Conservation (phyloP, 2,797 vertebrate species). For the Pangasius mekongensis region DNA sequence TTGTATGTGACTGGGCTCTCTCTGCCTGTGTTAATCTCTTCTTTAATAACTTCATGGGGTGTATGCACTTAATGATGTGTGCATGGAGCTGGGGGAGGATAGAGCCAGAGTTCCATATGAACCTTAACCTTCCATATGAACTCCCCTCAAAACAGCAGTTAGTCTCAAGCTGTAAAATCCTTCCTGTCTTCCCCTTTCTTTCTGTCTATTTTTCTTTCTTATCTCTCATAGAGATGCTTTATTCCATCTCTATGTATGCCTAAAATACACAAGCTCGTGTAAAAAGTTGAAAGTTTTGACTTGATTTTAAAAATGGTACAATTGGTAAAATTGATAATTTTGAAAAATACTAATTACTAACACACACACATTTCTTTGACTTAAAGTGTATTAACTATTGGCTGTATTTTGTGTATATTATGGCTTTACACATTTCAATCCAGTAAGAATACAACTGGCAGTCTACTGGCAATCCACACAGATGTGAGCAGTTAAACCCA, state of each 20-base stretch:
- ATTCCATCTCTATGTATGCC: not conserved
- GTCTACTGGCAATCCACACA: not conserved
- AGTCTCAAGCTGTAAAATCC: constrained; percentile 47
- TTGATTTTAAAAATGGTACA: not conserved
- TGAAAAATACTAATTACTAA: not conserved
- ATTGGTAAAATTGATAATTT: not conserved
- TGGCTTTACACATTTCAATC: not conserved
- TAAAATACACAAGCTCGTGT: not conserved
- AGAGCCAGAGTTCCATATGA: constrained; percentile 11
- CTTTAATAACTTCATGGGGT: constrained; percentile 50
- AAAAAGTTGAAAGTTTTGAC: not conserved
- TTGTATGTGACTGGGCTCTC: constrained; percentile 18
- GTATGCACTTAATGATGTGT: constrained; percentile 51
- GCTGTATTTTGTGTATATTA: not conserved
- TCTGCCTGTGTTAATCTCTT: constrained; percentile 30
- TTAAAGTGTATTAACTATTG: not conserved
- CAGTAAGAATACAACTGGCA: not conserved
- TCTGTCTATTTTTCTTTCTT: not conserved
- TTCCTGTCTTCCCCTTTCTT: not conserved
- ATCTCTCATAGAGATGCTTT: not conserved
- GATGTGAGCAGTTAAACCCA: not conserved
- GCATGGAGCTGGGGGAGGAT: constrained; percentile 20
- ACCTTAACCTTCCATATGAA: constrained; percentile 32
- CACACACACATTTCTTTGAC: not conserved
- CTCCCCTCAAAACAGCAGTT: constrained; percentile 43